Evolutionary conservation across 2,888 invertebrate genomes (phyloP), one percentile per base, ranked within the genome.

Genomic region (Drosophila colorata): DNA sequence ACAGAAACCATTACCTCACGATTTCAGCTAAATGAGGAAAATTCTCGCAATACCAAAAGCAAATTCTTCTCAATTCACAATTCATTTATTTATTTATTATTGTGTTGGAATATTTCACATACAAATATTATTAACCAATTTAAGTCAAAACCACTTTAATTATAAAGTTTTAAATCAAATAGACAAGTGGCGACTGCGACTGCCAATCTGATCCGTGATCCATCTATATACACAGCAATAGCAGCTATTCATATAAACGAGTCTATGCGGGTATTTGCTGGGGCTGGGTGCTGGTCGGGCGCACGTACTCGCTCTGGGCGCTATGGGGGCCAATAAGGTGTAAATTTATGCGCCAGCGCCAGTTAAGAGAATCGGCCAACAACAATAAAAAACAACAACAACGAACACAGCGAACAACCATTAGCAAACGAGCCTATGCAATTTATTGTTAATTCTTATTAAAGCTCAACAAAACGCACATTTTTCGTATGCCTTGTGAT

Each of bases 251-350:
- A 31, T 47, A 38, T 38, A 59, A 51, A 59, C 65, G 20, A 59
- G 55, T 51, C 35, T 65, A 9, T 28, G 43, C 18, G 8, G 18
- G 13, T 38, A 16, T 28, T 25, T n/a, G 35, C 25, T 46, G 46
- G 16, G 14, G 35, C 25, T 46, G 46, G 16, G 14, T 44, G 40
- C 38, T 49, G 47, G 28, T 23, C 58, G 46, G 68, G 79, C 77
- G 28, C 28, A 85, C 82, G 82, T 85, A 85, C 69, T 64, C 49
- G 71, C 73, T 80, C 53, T 80, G 78, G 83, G 87, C 71, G 76
- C 86, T 87, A 90, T 90, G 90, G 90, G 90, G 90, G 90, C 88
- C 90, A 90, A 90, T 90, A 91, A 90, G 90, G 91, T 90, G 90
- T 91, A 91, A 91, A 91, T 90, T 90, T 90, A 87, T 83, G 86